A percentile compares a stretch with the other conserved stretches of the same genome.
Conservation (phyloP, 2,797 vertebrate genomes). For the Amblyraja radiata region DNA sequence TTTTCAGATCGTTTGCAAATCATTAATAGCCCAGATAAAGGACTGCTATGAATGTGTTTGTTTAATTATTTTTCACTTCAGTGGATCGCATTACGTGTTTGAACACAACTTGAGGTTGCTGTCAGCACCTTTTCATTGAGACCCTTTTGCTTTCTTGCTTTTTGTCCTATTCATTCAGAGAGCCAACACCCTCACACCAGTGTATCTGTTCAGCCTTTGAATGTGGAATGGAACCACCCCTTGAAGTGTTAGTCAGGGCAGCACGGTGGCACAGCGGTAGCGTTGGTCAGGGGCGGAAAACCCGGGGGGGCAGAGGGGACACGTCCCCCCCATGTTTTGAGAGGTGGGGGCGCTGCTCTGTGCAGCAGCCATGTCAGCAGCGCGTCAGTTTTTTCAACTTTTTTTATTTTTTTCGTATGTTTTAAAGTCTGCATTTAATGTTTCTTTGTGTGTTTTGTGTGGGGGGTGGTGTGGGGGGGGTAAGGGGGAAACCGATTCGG, state of each 20-base stretch:
- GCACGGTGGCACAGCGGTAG: no score
- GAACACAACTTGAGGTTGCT: slow-evolving; percentile 11
- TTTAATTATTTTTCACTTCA: neutral
- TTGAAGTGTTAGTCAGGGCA: neutral
- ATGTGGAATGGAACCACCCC: neutral
- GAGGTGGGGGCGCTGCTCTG: no score
- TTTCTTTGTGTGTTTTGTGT: no score
- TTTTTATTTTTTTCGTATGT: no score
- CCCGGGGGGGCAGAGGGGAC: no score
- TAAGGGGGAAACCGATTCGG: no score
- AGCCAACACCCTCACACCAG: neutral
- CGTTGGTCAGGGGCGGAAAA: no score
- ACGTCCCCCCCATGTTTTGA: no score
- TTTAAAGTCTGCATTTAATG: no score
- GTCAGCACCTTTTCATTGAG: neutral
- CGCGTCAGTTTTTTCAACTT: no score
- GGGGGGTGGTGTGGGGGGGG: no score
- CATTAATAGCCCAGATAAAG: neutral
- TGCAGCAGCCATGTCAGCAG: no score
- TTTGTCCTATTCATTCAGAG: neutral
- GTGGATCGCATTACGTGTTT: neutral
- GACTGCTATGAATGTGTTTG: neutral
- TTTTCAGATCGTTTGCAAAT: neutral
- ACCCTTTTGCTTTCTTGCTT: neutral
- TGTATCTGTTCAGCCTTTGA: neutral